A percentile compares a stretch with the other conserved stretches of the same genome.
Conservation (phyloP, 2,113 vertebrate genomes). For the Rhabdomys dilectus region DNA sequence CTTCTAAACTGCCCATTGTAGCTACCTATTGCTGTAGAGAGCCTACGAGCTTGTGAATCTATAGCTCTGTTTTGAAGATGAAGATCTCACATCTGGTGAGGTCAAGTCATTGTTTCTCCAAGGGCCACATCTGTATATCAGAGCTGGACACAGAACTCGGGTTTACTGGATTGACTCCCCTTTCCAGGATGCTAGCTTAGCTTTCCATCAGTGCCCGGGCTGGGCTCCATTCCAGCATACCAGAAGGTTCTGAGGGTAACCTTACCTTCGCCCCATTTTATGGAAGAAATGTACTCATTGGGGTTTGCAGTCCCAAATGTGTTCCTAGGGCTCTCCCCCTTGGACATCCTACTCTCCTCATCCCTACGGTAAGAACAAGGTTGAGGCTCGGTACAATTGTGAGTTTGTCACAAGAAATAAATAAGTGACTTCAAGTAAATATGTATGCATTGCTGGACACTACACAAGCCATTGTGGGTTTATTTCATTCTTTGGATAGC, state of each 20-base stretch:
- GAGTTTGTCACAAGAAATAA: not conserved
- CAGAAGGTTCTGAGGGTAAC: not conserved
- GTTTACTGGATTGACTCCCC: not conserved
- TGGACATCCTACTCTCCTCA: not conserved
- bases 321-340: not conserved
- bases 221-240: not conserved
- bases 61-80: not conserved
- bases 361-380: not conserved
- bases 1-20: not conserved
- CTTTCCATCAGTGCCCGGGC: not conserved
- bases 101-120: not conserved
- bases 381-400: not conserved
- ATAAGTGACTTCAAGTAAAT: not conserved
- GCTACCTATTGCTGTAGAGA: not conserved
- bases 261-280: not conserved
- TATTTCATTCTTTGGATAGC: not conserved
- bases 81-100: not conserved
- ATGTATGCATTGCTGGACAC: accelerated
- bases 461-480: not conserved
- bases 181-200: not conserved
- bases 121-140: not conserved
- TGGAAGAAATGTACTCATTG: not conserved
- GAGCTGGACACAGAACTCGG: not conserved
- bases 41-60: not conserved
- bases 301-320: not conserved